Evolutionary conservation across 2,888 invertebrate genomes (phyloP).

Genomic region (Phaedon cochleariae): DNA sequence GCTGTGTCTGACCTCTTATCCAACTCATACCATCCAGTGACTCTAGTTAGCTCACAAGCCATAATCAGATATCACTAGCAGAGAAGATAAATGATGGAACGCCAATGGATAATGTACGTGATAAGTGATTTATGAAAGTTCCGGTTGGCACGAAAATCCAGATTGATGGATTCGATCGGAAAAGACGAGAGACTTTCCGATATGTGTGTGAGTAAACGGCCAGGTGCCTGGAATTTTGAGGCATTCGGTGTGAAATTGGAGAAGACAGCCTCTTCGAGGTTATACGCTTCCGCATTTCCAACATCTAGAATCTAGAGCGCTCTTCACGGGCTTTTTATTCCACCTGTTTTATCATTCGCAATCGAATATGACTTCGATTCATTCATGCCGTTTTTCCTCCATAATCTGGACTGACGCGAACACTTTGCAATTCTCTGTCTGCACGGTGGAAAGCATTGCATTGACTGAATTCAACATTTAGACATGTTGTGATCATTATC

Average conservation of each 20-base stretch:
- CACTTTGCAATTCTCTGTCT: background rate
- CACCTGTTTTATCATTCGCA: background rate
- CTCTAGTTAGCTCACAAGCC: background rate
- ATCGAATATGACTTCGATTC: background rate
- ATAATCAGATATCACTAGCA: background rate
- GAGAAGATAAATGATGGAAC: background rate
- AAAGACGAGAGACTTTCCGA: constrained; percentile 30
- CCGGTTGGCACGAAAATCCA: background rate
- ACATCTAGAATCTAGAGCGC: background rate
- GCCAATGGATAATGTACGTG: background rate
- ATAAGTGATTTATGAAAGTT: background rate
- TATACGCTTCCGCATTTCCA: background rate
- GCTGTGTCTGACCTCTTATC: no score
- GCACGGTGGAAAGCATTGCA: no score
- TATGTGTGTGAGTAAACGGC: constrained; percentile 34
- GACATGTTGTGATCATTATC: no score
- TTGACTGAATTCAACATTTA: no score
- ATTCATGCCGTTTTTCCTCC: background rate
- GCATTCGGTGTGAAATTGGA: constrained; percentile 38
- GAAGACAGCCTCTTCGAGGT: constrained; percentile 22
- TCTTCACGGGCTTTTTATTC: background rate
- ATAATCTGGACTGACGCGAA: background rate
- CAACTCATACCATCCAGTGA: no score
- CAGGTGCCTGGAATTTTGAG: constrained; percentile 36
- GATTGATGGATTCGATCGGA: constrained; percentile 3